These are phyloP conservation scores for Lutjanus argentimaculatus DNA, from an alignment of 2,797 vertebrate species.

Conservation along the genomic window DNA sequence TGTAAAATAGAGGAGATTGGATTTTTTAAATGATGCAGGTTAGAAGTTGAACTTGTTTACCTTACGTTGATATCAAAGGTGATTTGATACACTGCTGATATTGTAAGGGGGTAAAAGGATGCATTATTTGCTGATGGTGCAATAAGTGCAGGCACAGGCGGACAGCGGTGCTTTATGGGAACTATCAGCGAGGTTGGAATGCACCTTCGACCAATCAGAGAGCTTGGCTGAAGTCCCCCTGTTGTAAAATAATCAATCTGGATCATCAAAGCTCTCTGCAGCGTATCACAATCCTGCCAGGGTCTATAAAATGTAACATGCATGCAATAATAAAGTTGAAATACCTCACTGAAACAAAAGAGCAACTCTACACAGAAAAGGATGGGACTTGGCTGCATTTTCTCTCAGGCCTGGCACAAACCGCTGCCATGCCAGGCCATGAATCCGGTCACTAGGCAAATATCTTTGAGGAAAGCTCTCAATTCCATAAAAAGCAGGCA, in stretches of 20 bases:
- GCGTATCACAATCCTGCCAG: constrained; percentile 39
- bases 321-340: constrained; percentile 51
- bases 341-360: constrained; percentile 31
- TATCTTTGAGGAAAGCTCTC: constrained; percentile 29
- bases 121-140: constrained; percentile 18
- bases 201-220: constrained; percentile 45
- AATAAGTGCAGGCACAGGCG: constrained; percentile 1
- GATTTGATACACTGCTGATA: constrained; percentile 17
- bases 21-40: neutral
- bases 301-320: constrained; percentile 50
- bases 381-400: constrained; percentile 20
- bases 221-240: neutral
- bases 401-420: constrained; percentile 37
- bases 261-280: constrained; percentile 51
- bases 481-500: constrained; percentile 56
- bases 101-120: constrained; percentile 1
- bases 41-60: neutral
- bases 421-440: constrained; percentile 4
- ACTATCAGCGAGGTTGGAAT: constrained; percentile 61
- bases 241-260: constrained; percentile 65
- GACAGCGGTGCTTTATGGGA: constrained; percentile 45
- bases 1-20: neutral
- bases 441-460: constrained; percentile 46
- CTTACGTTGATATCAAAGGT: constrained; percentile 13
- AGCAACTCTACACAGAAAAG: neutral